A percentile compares a stretch with the other conserved stretches of the same genome.
Evolutionary conservation across 2,797 vertebrate genomes (phyloP).

Genomic region (Petrocephalus sullivani): DNA sequence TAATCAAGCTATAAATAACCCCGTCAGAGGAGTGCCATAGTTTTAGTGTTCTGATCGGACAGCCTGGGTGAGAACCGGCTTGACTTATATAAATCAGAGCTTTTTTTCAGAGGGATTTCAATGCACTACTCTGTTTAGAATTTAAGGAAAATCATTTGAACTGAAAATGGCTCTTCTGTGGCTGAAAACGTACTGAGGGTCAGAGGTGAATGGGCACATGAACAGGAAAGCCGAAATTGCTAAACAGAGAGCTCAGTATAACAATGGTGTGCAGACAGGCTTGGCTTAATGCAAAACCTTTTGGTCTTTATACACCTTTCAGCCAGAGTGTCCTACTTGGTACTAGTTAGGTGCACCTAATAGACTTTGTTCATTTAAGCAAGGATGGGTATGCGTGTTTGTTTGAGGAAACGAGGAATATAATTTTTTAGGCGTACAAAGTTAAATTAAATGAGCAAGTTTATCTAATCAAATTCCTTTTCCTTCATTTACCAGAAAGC

Average conservation of each 20-base stretch:
- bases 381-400: too few relatives aligned
- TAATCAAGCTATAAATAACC: too few relatives aligned
- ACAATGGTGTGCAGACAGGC: neutral
- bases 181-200: neutral
- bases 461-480: conserved; percentile 19
- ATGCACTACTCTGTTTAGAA: neutral
- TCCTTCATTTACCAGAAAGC: conserved; percentile 23
- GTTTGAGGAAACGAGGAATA: neutral
- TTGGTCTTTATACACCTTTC: neutral
- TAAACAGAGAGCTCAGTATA: neutral
- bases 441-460: neutral
- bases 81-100: too few relatives aligned
- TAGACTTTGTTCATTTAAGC: too few relatives aligned
- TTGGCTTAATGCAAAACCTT: neutral
- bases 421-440: neutral
- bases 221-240: neutral
- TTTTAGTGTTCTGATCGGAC: too few relatives aligned
- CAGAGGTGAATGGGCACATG: neutral
- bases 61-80: too few relatives aligned
- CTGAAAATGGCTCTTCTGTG: neutral
- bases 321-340: neutral
- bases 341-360: neutral
- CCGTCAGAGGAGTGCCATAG: too few relatives aligned
- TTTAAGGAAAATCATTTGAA: neutral
- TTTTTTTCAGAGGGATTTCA: neutral